Evolutionary conservation across 1,140 invertebrate species (phyloP).

Genomic region (Dreissena rostriformis): DNA sequence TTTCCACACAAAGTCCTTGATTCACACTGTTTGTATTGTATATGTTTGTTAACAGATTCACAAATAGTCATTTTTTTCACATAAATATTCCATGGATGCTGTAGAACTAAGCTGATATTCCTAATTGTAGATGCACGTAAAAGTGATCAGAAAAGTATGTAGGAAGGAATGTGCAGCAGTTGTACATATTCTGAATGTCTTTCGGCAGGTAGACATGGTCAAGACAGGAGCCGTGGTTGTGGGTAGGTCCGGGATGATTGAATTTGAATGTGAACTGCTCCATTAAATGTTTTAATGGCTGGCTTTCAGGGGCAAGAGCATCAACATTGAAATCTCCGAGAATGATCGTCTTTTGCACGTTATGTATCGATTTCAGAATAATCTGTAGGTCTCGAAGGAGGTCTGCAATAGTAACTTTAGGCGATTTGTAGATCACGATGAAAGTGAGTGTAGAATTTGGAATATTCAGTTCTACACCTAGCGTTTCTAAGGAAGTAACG

Average conservation of each 20-base stretch:
- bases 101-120: background rate
- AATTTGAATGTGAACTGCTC: constrained; percentile 7
- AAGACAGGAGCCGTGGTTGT: constrained; percentile 18
- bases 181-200: constrained; percentile 4
- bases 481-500: background rate
- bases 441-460: background rate
- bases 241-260: background rate
- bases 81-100: too few species aligned
- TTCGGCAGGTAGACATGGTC: constrained; percentile 21
- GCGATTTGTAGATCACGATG: constrained; percentile 23
- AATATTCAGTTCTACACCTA: background rate
- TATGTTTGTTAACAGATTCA: too few species aligned
- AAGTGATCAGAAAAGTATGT: constrained; percentile 23
- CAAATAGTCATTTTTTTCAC: too few species aligned
- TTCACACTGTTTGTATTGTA: too few species aligned
- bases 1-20: too few species aligned
- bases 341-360: constrained; percentile 5
- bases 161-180: constrained; percentile 1
- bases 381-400: background rate
- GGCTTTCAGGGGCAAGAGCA: constrained; percentile 14
- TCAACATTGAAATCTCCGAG: constrained; percentile 35
- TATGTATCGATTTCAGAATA: background rate
- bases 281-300: background rate
- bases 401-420: background rate
- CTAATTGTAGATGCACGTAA: background rate